Evolutionary conservation across 2,113 vertebrate species (phyloP), one percentile per base, ranked within the genome.

Genomic region (Eptatretus burgeri): DNA sequence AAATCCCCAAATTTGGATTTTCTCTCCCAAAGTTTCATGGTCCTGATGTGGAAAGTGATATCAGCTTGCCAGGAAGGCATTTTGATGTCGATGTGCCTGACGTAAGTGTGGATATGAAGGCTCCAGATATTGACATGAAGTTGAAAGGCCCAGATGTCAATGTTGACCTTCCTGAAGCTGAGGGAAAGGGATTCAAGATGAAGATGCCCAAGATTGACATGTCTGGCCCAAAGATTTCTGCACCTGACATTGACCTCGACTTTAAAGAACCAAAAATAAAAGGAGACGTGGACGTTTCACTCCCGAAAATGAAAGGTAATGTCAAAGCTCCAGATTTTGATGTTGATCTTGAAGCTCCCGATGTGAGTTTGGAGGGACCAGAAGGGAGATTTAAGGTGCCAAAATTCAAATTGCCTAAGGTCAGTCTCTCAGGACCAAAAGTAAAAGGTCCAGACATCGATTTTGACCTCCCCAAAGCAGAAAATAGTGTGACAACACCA

Each of bases 281-380:
- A 13, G 50, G 14, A 10, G 50, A n/a, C 7, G n/a, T 14, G 41
- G 56, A 65, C 14, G 63, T 17, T 9, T 14, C 14, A 19, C 10
- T 17, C 49, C 64, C 5, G 64, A 56, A 51, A 63, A 51, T 60
- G 20, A 20, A 51, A 63, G 17, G 17, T 19, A 10, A 64, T 56
- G 50, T 19, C 51, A 53, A 56, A n/a, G 18, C 62, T 13, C 2
- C 64, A 14, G 49, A 66, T 49, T 13, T 60, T 16, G 56, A 49
- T 11, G 9, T 18, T 60, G 64, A 65, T 20, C 49, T 51, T 14
- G 65, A 67, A 64, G 62, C 50, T 14, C 51, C 63, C 16, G 53
- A 60, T 60, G 12, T 60, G 27, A 41, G 7, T 41, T 41, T 41
- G 11, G 53, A 60, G 19, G 53, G 53, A 17, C 53, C 53, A n/a